A percentile compares a stretch with the other conserved stretches of the same genome.
Evolutionary conservation across 64 coral and sea anemone genomes (phyloP).

Genomic region (Porites australiensis): DNA sequence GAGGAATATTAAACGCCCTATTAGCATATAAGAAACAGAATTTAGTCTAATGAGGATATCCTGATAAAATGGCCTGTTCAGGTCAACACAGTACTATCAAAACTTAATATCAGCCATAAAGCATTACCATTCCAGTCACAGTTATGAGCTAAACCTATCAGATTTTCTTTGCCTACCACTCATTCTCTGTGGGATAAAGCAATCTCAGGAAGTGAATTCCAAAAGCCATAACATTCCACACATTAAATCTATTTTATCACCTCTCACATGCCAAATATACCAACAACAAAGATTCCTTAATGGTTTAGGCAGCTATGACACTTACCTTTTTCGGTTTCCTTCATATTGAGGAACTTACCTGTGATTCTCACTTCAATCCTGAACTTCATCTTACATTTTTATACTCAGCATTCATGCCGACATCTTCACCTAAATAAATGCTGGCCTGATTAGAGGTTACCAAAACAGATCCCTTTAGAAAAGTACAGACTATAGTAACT

Average conservation of each 20-base stretch:
- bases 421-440: constrained; percentile 43
- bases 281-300: constrained; percentile 1
- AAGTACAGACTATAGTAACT: constrained; percentile 32
- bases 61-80: background rate
- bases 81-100: background rate
- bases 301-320: constrained; percentile 69
- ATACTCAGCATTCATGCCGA: constrained; percentile 3
- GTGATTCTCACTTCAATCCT: constrained; percentile 36
- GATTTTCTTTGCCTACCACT: background rate
- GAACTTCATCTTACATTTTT: background rate
- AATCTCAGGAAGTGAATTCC: background rate
- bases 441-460: constrained; percentile 44
- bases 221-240: background rate
- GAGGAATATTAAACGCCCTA: too few relatives aligned
- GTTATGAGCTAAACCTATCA: background rate
- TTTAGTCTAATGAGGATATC: too few relatives aligned
- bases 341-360: constrained; percentile 51
- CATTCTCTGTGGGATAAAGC: constrained; percentile 1
- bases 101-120: constrained; percentile 1
- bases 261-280: constrained; percentile 1
- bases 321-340: constrained; percentile 66
- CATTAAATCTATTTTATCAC: constrained; percentile 23
- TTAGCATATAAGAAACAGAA: too few relatives aligned
- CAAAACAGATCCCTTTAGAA: constrained; percentile 69
- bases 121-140: background rate